Evolutionary conservation across 2,888 invertebrate genomes (phyloP).

Genomic region (Microplitis manilae): DNA sequence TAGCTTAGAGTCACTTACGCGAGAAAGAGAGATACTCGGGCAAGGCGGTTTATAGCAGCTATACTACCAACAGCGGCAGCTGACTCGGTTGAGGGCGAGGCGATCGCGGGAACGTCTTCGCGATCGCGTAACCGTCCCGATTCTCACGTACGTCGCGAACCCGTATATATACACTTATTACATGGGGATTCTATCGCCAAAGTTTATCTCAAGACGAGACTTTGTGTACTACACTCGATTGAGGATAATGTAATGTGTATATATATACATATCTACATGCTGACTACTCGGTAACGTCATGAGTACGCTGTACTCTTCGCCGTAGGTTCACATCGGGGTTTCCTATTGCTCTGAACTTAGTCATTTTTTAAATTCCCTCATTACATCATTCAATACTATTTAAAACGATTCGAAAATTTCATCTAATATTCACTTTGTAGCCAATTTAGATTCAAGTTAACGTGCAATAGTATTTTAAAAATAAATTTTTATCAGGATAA

Average conservation of each 20-base stretch:
- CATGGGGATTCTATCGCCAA: constrained; percentile 56
- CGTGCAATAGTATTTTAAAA: too few relatives aligned
- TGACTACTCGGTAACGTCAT: neutral
- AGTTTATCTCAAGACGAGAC: constrained; percentile 55
- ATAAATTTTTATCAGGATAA: too few relatives aligned
- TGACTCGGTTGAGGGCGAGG: constrained; percentile 41
- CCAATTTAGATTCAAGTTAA: too few relatives aligned
- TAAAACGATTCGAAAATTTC: neutral
- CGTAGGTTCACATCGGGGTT: constrained; percentile 15
- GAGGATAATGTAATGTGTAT: constrained; percentile 22
- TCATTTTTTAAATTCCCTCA: neutral
- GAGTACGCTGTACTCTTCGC: constrained; percentile 25
- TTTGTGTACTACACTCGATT: constrained; percentile 38
- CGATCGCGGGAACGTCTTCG: constrained; percentile 57
- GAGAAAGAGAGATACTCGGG: neutral
- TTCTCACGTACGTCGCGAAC: constrained; percentile 67
- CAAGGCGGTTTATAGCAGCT: neutral
- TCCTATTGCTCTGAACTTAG: neutral
- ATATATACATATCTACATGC: neutral
- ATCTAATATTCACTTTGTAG: neutral
- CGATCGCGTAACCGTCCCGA: constrained; percentile 60
- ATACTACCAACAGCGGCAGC: neutral
- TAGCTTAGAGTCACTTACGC: neutral
- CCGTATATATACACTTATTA: constrained; percentile 57
- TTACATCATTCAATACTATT: neutral